Evolutionary conservation across 2,888 invertebrate genomes (phyloP).

Genomic region (Neoitamus cyanurus): DNA sequence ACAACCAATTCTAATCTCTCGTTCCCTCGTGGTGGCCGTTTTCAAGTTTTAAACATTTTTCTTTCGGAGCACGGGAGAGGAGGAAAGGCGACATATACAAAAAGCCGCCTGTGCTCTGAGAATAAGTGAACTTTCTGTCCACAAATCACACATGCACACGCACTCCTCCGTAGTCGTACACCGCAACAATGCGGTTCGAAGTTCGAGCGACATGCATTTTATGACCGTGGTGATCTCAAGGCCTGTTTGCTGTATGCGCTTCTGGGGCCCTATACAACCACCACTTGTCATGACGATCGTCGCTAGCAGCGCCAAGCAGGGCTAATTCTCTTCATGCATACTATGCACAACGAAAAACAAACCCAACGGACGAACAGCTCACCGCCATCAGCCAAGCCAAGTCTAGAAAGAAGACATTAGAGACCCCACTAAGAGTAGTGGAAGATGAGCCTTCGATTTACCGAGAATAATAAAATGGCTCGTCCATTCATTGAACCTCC

Average conservation of each 20-base stretch:
- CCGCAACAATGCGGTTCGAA: not conserved
- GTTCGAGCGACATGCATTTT: not conserved
- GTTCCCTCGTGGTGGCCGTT: not conserved
- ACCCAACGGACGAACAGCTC: not conserved
- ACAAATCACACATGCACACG: conserved; percentile 28
- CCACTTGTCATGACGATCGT: not conserved
- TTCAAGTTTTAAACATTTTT: conserved; percentile 11
- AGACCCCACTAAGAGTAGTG: conserved; percentile 23
- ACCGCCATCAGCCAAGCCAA: not conserved
- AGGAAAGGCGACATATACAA: not conserved
- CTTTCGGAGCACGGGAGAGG: not conserved
- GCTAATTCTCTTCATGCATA: not conserved
- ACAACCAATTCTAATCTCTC: not conserved
- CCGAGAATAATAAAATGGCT: conserved; percentile 29
- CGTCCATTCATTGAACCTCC: conserved; percentile 44
- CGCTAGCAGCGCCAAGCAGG: not conserved
- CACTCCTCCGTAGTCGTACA: not conserved
- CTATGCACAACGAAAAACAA: not conserved
- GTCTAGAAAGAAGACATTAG: conserved; percentile 29
- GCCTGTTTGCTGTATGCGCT: not conserved
- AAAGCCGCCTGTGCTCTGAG: conserved; percentile 20
- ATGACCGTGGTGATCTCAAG: not conserved
- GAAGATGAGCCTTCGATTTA: conserved; percentile 38
- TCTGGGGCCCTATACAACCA: not conserved
- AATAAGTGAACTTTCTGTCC: conserved; percentile 30